These are phyloP conservation scores for Cantharis flavilabris DNA, from an alignment of 2,888 invertebrate species.

Conservation along the genomic window DNA sequence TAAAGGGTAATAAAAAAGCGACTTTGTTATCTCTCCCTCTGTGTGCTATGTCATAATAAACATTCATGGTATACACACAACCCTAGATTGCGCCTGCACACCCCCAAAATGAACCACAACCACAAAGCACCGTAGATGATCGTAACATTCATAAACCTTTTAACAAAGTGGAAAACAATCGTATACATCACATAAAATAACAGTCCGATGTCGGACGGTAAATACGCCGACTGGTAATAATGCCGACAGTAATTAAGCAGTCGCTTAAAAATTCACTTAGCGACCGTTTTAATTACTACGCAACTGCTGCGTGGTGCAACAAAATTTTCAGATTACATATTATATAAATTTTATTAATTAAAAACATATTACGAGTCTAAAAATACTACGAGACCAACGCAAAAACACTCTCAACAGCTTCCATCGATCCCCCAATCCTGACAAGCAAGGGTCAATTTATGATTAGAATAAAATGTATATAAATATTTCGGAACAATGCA, in stretches of 20 bases:
- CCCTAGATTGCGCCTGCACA: conserved; percentile 13
- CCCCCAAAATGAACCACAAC: conserved; percentile 14
- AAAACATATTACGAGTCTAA: neutral
- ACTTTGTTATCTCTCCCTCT: conserved; percentile 9
- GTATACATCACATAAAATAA: too few relatives aligned
- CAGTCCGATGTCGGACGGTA: too few relatives aligned
- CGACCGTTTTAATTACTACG: too few relatives aligned
- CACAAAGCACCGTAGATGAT: conserved; percentile 14
- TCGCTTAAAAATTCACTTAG: too few relatives aligned
- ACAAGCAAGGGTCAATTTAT: neutral
- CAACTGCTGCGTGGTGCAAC: neutral
- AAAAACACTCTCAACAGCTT: neutral
- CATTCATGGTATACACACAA: conserved; percentile 9
- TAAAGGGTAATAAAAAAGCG: neutral
- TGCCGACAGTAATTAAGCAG: too few relatives aligned
- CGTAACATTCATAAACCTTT: conserved; percentile 17
- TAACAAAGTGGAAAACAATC: conserved; percentile 23
- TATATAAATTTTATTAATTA: neutral
- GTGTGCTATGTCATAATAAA: conserved; percentile 8
- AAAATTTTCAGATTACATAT: neutral
- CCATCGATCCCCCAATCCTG: neutral
- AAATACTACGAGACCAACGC: neutral
- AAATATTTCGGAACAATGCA: neutral
- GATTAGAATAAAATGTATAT: neutral
- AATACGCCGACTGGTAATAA: too few relatives aligned